These are phyloP conservation scores for Holacanthella duospinosa DNA, from an alignment of 2,888 invertebrate species.

Conservation along the genomic window DNA sequence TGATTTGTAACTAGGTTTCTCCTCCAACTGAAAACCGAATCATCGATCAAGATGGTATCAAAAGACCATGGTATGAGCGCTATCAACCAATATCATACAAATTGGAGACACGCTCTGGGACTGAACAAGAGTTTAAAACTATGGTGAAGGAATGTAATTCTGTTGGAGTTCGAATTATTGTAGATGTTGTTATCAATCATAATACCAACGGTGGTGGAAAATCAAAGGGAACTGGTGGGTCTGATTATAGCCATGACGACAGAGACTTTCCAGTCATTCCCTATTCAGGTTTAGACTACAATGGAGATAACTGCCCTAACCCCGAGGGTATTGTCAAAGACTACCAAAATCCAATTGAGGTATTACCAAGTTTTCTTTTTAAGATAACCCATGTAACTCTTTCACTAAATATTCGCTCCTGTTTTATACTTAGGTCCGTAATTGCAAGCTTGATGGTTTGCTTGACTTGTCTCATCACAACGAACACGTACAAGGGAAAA, in stretches of 20 bases:
- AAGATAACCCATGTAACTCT: too few species aligned
- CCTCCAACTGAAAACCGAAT: conserved; percentile 51
- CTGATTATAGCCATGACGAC: conserved; percentile 28
- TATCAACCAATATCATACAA: conserved; percentile 79
- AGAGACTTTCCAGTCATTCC: conserved; percentile 38
- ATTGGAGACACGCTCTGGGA: conserved; percentile 64
- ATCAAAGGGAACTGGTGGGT: conserved; percentile 40
- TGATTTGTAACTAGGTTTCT: conserved; percentile 39
- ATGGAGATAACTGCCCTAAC: conserved; percentile 32
- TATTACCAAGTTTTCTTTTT: too few species aligned
- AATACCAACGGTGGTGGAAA: conserved; percentile 54
- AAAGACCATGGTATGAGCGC: conserved; percentile 52
- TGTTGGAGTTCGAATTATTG: conserved; percentile 70
- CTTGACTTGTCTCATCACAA: conserved; percentile 63
- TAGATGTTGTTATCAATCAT: conserved; percentile 71
- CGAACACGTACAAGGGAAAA: conserved; percentile 55
- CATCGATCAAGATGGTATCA: conserved; percentile 12
- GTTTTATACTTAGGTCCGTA: conserved; percentile 53
- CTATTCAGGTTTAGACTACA: conserved; percentile 41
- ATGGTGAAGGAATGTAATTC: conserved; percentile 70
- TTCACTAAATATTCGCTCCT: too few species aligned
- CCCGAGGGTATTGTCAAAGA: conserved; percentile 41
- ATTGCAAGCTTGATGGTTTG: conserved; percentile 60
- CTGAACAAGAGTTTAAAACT: conserved; percentile 55
- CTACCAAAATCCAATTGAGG: conserved; percentile 39